Base-by-base conservation (phyloP, 2,113 vertebrate species). In the Chloebia gouldiae region DNA sequence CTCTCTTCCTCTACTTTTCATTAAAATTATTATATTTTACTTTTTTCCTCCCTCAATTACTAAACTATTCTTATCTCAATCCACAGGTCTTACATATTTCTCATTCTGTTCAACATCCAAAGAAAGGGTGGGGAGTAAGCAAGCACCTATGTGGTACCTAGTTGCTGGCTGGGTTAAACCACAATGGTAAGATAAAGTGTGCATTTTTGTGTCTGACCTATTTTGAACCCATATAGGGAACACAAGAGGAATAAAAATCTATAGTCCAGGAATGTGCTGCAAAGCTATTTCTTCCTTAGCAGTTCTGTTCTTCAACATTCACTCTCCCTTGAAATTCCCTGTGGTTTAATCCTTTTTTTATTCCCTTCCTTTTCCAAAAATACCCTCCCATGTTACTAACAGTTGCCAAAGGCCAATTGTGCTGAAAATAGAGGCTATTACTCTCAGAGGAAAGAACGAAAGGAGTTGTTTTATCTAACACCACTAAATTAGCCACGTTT, bases 331-430 rank as follows among this genome's bases (percentile, higher is more conserved):
- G n/a, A 22, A 88, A 66, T 91, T 95, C 94, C 92, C 90, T 28
- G 15, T 37, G 63, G 92, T 81, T 94, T 94, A 90, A 94, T 92
- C 76, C 64, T 82, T 88, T 89, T 81, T 95, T 88, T 95, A 88
- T 95, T 96, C 92, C 81, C 85, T 92, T 71, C 82, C 35, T 88
- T 61, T 93, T 93, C 93, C 92, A 95, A 94, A 97, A 95, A 97
- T 94, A 95, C 40, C 56, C 11, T 95, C 68, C 79, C 71, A 14
- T 81, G 95, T 77, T 93, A 81, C 81, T 93, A 90, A 70, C 42
- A 95, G 59, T 95, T 93, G 94, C 90, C 93, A 96, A 96, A 95
- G 93, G 90, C 81, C 93, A 95, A 75, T 68, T 77, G 71, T 93
- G 70, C 93, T 92, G 88, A 95, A 97, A 95, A 95, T 80, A 95